Conservation (phyloP, 2,888 invertebrate species). For the Lagria hirta region DNA sequence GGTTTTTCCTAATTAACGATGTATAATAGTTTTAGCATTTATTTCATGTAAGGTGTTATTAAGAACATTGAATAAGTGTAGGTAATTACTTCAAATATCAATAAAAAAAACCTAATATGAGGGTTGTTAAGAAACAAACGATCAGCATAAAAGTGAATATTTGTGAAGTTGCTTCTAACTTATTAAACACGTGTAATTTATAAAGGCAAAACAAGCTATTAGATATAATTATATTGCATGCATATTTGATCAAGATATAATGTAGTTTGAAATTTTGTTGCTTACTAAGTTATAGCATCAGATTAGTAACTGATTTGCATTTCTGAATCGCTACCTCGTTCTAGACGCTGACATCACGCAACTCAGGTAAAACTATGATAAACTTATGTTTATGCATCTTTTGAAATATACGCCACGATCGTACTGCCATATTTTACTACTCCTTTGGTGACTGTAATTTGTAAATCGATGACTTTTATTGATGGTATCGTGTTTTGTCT, state of each 20-base stretch:
- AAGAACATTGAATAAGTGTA: no score
- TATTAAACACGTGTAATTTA: constrained; percentile 41
- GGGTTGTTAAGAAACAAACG: no score
- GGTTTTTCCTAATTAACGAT: no score
- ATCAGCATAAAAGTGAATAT: no score
- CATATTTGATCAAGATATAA: constrained; percentile 47
- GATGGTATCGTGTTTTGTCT: constrained; percentile 16
- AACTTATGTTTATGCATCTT: constrained; percentile 43
- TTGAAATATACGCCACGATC: constrained; percentile 18
- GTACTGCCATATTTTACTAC: constrained; percentile 11
- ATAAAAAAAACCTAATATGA: no score
- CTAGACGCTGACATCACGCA: constrained; percentile 36
- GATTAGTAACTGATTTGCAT: constrained; percentile 52
- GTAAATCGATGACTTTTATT: constrained; percentile 22
- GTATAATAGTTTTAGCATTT: no score
- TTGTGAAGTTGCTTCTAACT: no score
- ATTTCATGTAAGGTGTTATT: no score
- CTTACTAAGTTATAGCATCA: constrained; percentile 52
- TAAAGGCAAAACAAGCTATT: constrained; percentile 51
- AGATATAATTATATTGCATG: constrained; percentile 54
- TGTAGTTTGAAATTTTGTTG: constrained; percentile 50
- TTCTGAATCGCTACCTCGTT: constrained; percentile 34
- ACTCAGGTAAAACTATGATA: constrained; percentile 45
- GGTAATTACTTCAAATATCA: no score
- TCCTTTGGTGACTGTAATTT: constrained; percentile 20